A percentile compares a stretch with the other conserved stretches of the same genome.
phyloP scores from a whole-genome alignment of 2,113 vertebrate species.

The Arothron firmamentum region DNA sequence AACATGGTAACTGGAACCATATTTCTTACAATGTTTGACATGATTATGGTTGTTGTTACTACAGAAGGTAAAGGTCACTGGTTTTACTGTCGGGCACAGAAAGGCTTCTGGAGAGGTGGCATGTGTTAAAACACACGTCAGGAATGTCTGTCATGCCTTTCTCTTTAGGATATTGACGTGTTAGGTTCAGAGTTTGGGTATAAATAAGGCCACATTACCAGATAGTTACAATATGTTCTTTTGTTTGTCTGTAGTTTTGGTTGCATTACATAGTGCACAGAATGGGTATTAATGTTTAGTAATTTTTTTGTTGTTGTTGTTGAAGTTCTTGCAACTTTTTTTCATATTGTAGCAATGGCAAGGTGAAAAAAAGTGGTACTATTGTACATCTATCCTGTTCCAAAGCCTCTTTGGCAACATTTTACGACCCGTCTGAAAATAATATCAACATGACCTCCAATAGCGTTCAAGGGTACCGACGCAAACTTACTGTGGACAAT shows the following conservation, averaged over 20 bases:
- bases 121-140: constrained; percentile 18
- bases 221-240: no score
- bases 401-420: constrained; percentile 30
- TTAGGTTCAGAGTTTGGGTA: no score
- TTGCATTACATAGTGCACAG: no score
- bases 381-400: constrained; percentile 22
- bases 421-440: constrained; percentile 41
- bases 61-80: constrained; percentile 25
- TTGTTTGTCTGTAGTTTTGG: no score
- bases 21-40: constrained; percentile 30
- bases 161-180: background rate
- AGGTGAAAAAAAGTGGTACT: no score
- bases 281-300: no score
- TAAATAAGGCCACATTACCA: no score
- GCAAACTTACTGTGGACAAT: background rate
- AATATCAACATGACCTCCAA: constrained; percentile 31
- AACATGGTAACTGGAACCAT: constrained; percentile 15
- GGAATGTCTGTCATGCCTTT: background rate
- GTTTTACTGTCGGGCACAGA: constrained; percentile 22
- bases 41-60: constrained; percentile 44
- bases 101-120: constrained; percentile 2
- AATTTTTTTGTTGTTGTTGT: no score
- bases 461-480: background rate
- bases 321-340: no score
- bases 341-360: no score